Base-by-base conservation (phyloP, 1,140 invertebrate species). In the Globodera ellingtonae region DNA sequence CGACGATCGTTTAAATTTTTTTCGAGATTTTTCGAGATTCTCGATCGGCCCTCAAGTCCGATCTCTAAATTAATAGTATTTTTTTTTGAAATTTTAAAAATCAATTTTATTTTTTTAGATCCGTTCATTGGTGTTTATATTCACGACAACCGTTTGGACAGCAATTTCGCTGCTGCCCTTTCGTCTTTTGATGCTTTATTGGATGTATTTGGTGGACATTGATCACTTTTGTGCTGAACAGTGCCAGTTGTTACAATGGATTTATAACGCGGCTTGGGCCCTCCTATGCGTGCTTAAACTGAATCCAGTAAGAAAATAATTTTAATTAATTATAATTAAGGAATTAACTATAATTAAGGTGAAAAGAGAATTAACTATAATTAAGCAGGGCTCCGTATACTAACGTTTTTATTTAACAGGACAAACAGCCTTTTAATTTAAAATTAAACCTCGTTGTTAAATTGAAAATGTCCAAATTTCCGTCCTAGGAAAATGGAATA, bases 121-220 rank as follows among this genome's bases (percentile, higher is more conserved):
- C 18, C 72, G 47, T 74, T 74, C 72, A 21, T 47, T 74, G 13
- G 47, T 74, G 56, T 74, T 74, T 46, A 74, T 74, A 7, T 74
- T 74, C 46, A 74, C 65, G 44, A 74, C 72, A 35, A 74, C 72
- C 3, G 72, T 74, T 56, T 74, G 72, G 72, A 74, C 72, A 7
- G 72, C 72, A 5, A 35, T 74, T 48, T 62, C 52, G 44, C 50
- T 74, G 15, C 44, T 74, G 50, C 72, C 72, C 46, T 74, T 62
- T 21, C 47, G 72, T 7, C 21, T 74, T 48, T 74, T 44, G 72
- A 74, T 56, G 46, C 48, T n/a, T 62, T 74, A 65, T 59, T 74
- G 65, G 72, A 56, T 56, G 72, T 62, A 62, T 44, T 50, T 56
- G 56, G 72, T 52, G 72, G 72, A 56, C 65, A 65, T 56, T 62